phyloP scores from a whole-genome alignment of 2,888 invertebrate species.

The Euproctis similis region DNA sequence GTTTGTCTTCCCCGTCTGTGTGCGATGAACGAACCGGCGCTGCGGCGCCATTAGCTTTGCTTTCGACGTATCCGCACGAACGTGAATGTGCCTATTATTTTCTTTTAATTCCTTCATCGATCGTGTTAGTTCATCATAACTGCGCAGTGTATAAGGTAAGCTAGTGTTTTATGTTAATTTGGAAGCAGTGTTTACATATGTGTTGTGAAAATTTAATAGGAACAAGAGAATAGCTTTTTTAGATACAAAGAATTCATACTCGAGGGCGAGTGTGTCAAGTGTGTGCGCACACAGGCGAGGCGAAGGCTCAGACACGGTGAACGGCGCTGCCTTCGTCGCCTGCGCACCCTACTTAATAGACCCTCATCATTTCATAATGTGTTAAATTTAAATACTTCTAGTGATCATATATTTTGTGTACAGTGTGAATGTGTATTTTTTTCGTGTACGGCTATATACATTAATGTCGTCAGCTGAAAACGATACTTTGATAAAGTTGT shows the following conservation, averaged over 20 bases:
- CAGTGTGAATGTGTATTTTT: conserved; percentile 46
- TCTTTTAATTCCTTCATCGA: conserved; percentile 51
- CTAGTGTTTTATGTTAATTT: conserved; percentile 51
- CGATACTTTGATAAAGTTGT: conserved; percentile 42
- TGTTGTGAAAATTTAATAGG: conserved; percentile 34
- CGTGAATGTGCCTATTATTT: conserved; percentile 66
- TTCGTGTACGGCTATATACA: conserved; percentile 26
- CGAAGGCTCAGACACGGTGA: conserved; percentile 57
- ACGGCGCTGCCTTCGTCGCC: conserved; percentile 62
- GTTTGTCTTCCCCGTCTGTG: conserved; percentile 68
- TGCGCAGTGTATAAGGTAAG: conserved; percentile 74
- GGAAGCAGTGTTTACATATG: conserved; percentile 55
- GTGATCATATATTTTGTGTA: conserved; percentile 53
- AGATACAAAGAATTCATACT: conserved; percentile 72
- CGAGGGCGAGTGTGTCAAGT: too few species aligned
- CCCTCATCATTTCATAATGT: conserved; percentile 37
- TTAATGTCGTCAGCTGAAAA: conserved; percentile 26
- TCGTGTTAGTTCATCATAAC: conserved; percentile 67
- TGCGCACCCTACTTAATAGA: conserved; percentile 58
- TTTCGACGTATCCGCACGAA: conserved; percentile 66
- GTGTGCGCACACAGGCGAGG: conserved; percentile 57
- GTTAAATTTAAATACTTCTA: conserved; percentile 53
- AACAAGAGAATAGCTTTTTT: conserved; percentile 66
- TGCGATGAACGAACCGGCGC: conserved; percentile 54
- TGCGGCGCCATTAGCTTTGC: conserved; percentile 70